These are phyloP conservation scores for Tachypleus tridentatus DNA, from an alignment of 1,140 invertebrate genomes.

Conservation along the genomic window DNA sequence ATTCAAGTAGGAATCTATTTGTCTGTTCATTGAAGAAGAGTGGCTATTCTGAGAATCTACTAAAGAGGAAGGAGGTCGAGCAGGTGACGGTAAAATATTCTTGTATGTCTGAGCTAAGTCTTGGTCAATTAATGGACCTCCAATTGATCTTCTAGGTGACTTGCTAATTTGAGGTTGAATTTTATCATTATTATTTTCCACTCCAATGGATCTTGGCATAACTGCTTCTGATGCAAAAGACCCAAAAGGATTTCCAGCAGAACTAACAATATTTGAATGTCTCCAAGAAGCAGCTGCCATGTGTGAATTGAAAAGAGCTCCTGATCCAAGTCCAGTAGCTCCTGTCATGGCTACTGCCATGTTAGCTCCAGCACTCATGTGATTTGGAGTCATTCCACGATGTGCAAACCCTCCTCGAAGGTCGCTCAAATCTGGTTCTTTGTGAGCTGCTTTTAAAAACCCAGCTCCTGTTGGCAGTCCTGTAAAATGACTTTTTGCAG, in stretches of 20 bases:
- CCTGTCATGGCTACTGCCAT: no score
- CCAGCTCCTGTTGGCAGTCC: constrained; percentile 9
- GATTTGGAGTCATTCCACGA: no score
- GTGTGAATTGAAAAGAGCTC: no score
- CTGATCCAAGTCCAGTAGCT: no score
- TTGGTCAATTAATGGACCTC: not conserved
- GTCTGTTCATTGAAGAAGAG: constrained; percentile 13
- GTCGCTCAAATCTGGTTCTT: constrained; percentile 21
- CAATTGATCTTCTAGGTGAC: constrained; percentile 11
- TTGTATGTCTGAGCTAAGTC: no score
- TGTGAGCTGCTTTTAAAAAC: constrained; percentile 16
- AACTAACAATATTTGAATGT: no score
- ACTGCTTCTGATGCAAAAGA: no score
- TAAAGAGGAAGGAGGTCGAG: constrained; percentile 12
- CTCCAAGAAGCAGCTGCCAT: no score
- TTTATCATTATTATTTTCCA: constrained; percentile 15
- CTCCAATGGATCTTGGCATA: constrained; percentile 17
- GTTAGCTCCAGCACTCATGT: no score
- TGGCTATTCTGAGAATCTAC: constrained; percentile 14
- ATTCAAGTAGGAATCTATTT: constrained; percentile 16
- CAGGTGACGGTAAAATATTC: not conserved
- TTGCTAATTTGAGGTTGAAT: constrained; percentile 14
- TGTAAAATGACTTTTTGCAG: constrained; percentile 19
- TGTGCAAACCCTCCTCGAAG: constrained; percentile 20
- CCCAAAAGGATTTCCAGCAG: no score